Base-by-base conservation (phyloP, 2,888 invertebrate species). In the Mythimna impura region DNA sequence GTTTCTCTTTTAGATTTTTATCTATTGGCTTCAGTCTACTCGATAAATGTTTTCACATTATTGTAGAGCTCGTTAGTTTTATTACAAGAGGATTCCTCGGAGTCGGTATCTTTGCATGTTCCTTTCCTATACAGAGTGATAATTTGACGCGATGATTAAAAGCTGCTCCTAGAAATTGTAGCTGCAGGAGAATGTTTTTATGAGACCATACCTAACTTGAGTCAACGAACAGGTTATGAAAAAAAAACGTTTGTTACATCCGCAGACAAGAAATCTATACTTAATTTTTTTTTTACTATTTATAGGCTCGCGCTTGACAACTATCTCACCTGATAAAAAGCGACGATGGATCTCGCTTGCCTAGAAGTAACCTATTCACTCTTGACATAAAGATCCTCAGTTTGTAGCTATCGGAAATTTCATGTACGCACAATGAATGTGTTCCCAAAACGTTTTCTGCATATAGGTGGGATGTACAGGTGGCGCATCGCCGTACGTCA, bases 61-160 rank as follows among this genome's bases (percentile, higher is more conserved):
- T 52, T 25, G 12, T 60, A 60, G 73, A 60, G 43, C 58, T 71
- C 14, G 20, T 34, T 22, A 43, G 25, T 58, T 64, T 25, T 50
- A 36, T 72, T 62, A 50, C 61, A 61, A 71, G 25, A 34, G 4
- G 60, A 60, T 58, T 62, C 50, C 47, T 75, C 4, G 22, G 22
- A 55, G 43, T 61, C 14, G 52, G 47, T 74, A 47, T 52, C 14
- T 63, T 81, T 60, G 60, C 60, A 61, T 64, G 12, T 43, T 76
- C 8, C n/a, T 54, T 17, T 47, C 14, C 12, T 12, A 47, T 34
- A 58, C 22, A 47, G 40, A 30, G 58, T 36, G 50, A 17, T 60
- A n/a, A 58, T 52, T 66, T 73, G 52, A 43, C 36, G 14, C 30
- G 47, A 47, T 34, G 14, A 17, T 22, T 12, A 8, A 55, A 22